phyloP scores from a whole-genome alignment of 2,888 invertebrate species.

The Altica lythri region DNA sequence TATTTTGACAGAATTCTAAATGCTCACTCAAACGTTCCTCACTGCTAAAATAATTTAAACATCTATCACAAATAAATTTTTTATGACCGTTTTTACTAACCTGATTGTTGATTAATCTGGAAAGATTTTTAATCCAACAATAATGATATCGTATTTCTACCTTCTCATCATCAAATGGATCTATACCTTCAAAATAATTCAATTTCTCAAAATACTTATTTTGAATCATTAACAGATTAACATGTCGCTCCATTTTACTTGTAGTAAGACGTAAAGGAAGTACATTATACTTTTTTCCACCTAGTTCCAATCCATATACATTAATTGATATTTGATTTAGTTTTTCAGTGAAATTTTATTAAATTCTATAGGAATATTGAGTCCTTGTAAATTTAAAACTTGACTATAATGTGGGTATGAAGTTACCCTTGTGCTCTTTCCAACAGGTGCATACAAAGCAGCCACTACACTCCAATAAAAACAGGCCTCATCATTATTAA shows the following conservation, averaged over 20 bases:
- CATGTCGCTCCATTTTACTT: constrained; percentile 6
- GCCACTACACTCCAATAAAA: too few relatives aligned
- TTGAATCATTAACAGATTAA: constrained; percentile 17
- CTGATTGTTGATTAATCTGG: background rate
- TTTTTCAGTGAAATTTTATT: too few relatives aligned
- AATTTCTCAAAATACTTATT: constrained; percentile 10
- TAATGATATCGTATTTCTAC: constrained; percentile 8
- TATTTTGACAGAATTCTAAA: constrained; percentile 6
- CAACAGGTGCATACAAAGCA: too few relatives aligned
- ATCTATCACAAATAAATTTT: constrained; percentile 32
- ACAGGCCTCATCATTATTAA: too few relatives aligned
- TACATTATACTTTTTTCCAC: background rate
- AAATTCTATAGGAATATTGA: too few relatives aligned
- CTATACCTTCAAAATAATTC: background rate
- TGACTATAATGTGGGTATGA: too few relatives aligned
- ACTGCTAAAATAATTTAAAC: constrained; percentile 35
- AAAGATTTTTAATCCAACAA: constrained; percentile 10
- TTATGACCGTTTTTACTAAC: constrained; percentile 5
- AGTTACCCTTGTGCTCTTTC: too few relatives aligned
- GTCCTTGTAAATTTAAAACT: too few relatives aligned
- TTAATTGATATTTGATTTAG: background rate
- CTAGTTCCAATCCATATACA: background rate
- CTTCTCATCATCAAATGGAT: background rate
- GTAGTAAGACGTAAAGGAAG: background rate
- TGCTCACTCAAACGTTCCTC: constrained; percentile 17